Percentiles rank a stretch among this genome's conserved stretches.
Conservation (phyloP, 2,797 vertebrate genomes). For the Cheirogaleus major region DNA sequence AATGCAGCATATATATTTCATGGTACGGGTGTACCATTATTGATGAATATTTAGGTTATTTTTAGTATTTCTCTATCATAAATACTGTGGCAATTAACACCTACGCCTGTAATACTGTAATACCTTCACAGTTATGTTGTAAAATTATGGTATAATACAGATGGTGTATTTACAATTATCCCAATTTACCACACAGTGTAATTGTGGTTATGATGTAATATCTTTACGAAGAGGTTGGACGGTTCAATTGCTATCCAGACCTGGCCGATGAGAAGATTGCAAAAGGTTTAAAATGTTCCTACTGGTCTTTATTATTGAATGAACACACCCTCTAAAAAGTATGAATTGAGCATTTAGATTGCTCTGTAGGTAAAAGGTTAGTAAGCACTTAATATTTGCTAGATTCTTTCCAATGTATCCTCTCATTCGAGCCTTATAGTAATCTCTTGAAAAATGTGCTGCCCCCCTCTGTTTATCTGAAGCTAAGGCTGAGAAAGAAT, state of each 20-base stretch:
- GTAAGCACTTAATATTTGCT: background rate
- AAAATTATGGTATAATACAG: background rate
- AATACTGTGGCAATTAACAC: constrained; percentile 25
- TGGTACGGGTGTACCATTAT: background rate
- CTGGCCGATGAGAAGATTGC: background rate
- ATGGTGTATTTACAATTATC: background rate
- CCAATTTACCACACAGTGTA: background rate
- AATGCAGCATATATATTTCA: background rate
- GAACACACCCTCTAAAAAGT: background rate
- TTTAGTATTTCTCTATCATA: constrained; percentile 6
- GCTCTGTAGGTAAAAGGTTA: background rate
- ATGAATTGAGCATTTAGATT: background rate
- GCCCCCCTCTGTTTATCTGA: background rate
- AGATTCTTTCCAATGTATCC: background rate
- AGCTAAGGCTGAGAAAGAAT: background rate
- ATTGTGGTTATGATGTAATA: background rate
- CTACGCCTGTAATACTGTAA: background rate
- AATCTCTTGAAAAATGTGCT: background rate
- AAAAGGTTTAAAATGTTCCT: background rate
- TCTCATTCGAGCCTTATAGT: background rate
- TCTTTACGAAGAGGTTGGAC: background rate
- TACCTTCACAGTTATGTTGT: background rate
- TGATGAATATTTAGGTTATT: background rate
- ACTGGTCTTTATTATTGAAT: background rate
- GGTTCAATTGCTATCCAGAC: background rate